Percentiles rank a stretch among this genome's conserved stretches.
Evolutionary conservation across 2,113 vertebrate genomes (phyloP).

Genomic region (Mystacornis crossleyi): DNA sequence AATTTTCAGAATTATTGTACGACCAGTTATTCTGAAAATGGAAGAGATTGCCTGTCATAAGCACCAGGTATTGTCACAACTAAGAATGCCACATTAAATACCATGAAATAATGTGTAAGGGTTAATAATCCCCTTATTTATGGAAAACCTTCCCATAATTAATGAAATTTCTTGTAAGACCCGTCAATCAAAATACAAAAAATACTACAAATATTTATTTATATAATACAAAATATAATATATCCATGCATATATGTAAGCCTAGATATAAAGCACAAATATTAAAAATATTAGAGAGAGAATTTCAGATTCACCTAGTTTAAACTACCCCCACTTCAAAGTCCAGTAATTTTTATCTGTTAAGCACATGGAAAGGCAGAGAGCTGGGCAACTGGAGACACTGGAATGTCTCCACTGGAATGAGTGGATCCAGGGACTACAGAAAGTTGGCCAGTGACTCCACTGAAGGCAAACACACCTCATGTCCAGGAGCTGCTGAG

Average conservation of each 20-base stretch:
- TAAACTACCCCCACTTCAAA: not conserved
- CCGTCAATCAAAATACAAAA: not conserved
- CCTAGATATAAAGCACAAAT: not conserved
- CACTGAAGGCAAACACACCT: not conserved
- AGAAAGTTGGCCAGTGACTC: not conserved
- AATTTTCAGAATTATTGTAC: not conserved
- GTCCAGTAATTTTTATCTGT: not conserved
- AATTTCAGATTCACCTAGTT: not conserved
- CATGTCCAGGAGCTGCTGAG: accelerated
- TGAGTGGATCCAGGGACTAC: not conserved
- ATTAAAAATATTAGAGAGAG: not conserved
- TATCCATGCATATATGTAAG: not conserved
- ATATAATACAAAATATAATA: not conserved
- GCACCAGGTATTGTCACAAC: not conserved
- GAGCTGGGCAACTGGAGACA: not conserved
- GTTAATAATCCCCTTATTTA: not conserved
- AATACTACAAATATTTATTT: not conserved
- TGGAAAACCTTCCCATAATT: not conserved
- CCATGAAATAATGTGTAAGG: not conserved
- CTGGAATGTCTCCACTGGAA: too few relatives aligned
- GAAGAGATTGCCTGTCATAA: not conserved
- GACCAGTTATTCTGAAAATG: not conserved
- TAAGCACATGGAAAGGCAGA: not conserved
- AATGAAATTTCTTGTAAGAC: not conserved
- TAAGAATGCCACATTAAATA: not conserved